Evolutionary conservation across 2,888 invertebrate species (phyloP).

Genomic region (Argyresthia albistria): DNA sequence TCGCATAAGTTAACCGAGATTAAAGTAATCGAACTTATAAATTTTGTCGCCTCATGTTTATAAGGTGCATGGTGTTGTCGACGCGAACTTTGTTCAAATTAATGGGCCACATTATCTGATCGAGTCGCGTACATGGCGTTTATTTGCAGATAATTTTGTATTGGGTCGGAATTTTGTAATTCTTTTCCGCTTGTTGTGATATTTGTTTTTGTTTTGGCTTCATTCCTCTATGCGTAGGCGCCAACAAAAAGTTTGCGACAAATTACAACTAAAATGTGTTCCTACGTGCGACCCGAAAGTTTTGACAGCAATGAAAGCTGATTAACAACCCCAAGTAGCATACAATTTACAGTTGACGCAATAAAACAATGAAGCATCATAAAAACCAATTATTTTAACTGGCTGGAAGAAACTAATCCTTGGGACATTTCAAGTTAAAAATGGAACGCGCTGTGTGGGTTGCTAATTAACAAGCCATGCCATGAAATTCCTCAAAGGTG

Average conservation of each 20-base stretch:
- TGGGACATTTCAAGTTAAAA: conserved; percentile 35
- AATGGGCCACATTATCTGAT: conserved; percentile 71
- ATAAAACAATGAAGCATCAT: conserved; percentile 49
- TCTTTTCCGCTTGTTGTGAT: conserved; percentile 32
- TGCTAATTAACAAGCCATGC: conserved; percentile 64
- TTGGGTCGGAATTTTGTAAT: conserved; percentile 35
- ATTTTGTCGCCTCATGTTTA: conserved; percentile 72
- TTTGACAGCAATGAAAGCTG: too few species aligned
- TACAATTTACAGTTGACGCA: conserved; percentile 13
- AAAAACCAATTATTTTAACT: conserved; percentile 38
- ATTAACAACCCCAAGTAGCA: conserved; percentile 11
- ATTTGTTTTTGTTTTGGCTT: too few species aligned
- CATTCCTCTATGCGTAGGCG: background rate
- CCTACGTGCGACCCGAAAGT: too few species aligned
- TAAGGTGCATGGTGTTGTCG: conserved; percentile 65
- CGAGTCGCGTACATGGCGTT: conserved; percentile 68
- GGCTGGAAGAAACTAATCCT: conserved; percentile 38
- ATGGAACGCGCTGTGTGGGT: conserved; percentile 30
- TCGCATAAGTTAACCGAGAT: conserved; percentile 72
- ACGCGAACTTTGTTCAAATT: conserved; percentile 71
- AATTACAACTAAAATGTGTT: conserved; percentile 3
- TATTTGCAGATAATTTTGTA: conserved; percentile 70
- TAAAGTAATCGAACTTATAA: conserved; percentile 74
- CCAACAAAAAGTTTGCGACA: background rate
- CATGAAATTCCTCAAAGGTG: conserved; percentile 62